Percentiles rank a stretch among this genome's conserved stretches.
Conservation (phyloP, 2,797 vertebrate genomes). For the Rhinoraja longicauda region DNA sequence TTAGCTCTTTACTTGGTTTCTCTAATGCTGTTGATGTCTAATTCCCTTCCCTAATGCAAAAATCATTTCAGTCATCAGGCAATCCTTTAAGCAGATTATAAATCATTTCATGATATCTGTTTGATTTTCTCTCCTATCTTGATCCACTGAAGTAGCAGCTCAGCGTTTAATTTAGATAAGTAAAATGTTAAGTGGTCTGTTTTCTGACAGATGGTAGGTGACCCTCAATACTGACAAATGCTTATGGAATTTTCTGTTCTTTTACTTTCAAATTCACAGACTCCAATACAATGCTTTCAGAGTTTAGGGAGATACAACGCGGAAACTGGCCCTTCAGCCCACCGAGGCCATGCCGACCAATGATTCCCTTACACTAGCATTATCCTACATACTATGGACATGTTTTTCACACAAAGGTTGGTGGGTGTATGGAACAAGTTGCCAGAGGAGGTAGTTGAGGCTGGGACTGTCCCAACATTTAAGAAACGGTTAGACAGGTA, state of each 20-base stretch:
- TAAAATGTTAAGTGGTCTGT: neutral
- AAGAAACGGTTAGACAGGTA: no score
- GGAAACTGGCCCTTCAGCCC: no score
- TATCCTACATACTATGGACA: no score
- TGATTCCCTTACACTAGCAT: no score
- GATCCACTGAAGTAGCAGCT: neutral
- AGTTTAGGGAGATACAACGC: neutral
- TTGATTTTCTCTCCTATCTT: neutral
- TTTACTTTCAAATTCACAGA: neutral
- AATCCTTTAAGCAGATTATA: neutral
- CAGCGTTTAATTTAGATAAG: neutral
- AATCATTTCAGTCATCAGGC: neutral
- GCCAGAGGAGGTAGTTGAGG: no score
- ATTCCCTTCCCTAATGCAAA: neutral
- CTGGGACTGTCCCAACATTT: no score
- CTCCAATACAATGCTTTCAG: neutral
- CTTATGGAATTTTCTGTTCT: neutral
- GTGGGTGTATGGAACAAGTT: no score
- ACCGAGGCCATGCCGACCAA: no score
- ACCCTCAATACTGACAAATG: neutral
- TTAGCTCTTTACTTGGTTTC: neutral
- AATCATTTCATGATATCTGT: neutral
- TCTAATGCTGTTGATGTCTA: neutral
- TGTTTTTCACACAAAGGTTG: no score
- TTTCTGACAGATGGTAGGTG: neutral